Conservation (phyloP, 2,797 vertebrate species). For the Pangasius larnaudii region DNA sequence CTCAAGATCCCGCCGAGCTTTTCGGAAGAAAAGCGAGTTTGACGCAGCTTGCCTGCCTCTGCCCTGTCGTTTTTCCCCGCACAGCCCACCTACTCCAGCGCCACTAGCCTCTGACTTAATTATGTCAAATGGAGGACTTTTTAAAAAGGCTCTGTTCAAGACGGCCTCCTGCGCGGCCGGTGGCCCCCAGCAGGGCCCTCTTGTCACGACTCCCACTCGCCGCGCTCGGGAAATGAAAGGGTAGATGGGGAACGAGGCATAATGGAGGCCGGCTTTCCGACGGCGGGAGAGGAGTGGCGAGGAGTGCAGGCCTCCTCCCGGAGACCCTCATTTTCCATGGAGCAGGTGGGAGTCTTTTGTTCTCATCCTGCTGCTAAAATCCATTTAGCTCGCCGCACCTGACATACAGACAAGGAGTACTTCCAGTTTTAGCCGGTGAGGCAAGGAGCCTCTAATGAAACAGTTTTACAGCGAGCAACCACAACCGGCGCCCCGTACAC, state of each 20-base stretch:
- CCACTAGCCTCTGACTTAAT: slow-evolving; percentile 80
- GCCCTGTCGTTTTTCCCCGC: slow-evolving; percentile 42
- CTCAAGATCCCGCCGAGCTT: slow-evolving; percentile 67
- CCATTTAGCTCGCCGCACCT: slow-evolving; percentile 81
- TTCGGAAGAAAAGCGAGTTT: slow-evolving; percentile 59
- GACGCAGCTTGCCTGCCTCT: slow-evolving; percentile 35
- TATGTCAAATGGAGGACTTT: slow-evolving; percentile 81
- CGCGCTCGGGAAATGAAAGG: slow-evolving; percentile 79
- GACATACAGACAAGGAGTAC: slow-evolving; percentile 75
- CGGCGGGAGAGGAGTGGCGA: slow-evolving; percentile 77
- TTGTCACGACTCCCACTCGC: slow-evolving; percentile 64
- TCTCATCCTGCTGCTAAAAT: slow-evolving; percentile 82
- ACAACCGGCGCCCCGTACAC: slow-evolving; percentile 61
- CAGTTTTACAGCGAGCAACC: slow-evolving; percentile 47
- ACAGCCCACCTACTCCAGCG: slow-evolving; percentile 62
- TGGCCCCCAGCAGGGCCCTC: slow-evolving; percentile 73
- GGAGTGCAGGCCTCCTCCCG: slow-evolving; percentile 76
- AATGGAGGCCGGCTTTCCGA: slow-evolving; percentile 80
- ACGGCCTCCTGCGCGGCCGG: slow-evolving; percentile 76
- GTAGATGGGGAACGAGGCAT: slow-evolving; percentile 77
- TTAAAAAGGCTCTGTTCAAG: slow-evolving; percentile 71
- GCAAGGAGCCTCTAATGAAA: slow-evolving; percentile 62
- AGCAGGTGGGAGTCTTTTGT: slow-evolving; percentile 84
- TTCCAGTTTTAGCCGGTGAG: slow-evolving; percentile 61
- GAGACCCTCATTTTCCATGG: slow-evolving; percentile 80